Percentiles rank a stretch among this genome's conserved stretches.
Conservation (phyloP, 2,888 invertebrate genomes). For the Yponomeuta plumbellus region DNA sequence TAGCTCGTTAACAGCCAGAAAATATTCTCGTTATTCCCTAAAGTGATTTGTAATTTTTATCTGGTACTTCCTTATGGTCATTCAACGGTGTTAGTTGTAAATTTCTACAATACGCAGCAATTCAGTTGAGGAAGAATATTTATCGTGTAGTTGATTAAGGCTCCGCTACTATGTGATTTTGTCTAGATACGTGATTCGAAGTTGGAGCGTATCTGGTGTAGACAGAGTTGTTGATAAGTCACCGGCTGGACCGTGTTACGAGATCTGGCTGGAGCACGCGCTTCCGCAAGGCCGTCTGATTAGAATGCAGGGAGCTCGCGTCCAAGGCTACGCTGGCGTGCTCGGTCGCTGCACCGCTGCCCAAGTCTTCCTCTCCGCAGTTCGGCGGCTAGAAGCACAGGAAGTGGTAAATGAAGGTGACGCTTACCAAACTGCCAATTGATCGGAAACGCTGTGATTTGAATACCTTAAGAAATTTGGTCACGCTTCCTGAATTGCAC, state of each 20-base stretch:
- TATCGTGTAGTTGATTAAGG: conserved; percentile 2
- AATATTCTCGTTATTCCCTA: conserved; percentile 6
- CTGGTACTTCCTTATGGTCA: conserved; percentile 7
- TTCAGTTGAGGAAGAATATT: background rate
- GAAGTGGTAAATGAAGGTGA: conserved; percentile 67
- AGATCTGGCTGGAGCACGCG: conserved; percentile 62
- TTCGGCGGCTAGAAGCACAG: conserved; percentile 43
- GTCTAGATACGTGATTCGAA: conserved; percentile 12
- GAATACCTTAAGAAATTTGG: conserved; percentile 53
- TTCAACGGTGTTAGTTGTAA: background rate
- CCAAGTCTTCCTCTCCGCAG: conserved; percentile 60
- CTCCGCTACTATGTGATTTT: background rate
- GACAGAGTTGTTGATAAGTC: conserved; percentile 47
- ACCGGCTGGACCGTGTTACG: conserved; percentile 47
- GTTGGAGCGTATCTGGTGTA: conserved; percentile 31
- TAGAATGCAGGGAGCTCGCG: conserved; percentile 74
- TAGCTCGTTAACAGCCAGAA: conserved; percentile 17
- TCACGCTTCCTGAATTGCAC: conserved; percentile 44
- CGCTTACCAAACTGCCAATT: conserved; percentile 47
- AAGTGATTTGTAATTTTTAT: conserved; percentile 9
- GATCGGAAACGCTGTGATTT: conserved; percentile 70
- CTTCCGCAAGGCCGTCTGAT: conserved; percentile 74
- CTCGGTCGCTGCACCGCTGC: conserved; percentile 69
- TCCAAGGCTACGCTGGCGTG: conserved; percentile 66
- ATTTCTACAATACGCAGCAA: background rate